These are phyloP conservation scores for Lepidocolaptes lacrymiger DNA, from an alignment of 2,797 vertebrate genomes.

Conservation along the genomic window DNA sequence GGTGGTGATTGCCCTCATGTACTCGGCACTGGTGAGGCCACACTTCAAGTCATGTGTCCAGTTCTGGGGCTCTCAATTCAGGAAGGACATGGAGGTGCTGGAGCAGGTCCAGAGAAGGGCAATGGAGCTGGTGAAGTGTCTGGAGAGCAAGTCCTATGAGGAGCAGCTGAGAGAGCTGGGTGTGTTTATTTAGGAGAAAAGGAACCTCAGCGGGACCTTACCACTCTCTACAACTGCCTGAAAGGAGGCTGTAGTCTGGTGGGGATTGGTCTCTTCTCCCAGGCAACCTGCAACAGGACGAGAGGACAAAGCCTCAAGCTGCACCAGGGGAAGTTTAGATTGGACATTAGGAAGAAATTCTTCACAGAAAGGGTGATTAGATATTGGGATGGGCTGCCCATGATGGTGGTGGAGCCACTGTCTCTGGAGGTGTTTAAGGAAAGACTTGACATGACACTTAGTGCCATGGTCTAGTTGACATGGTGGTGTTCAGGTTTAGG, in stretches of 20 bases:
- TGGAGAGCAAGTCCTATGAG: not conserved
- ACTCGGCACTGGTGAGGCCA: not conserved
- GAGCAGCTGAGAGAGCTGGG: not conserved
- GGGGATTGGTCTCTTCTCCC: not conserved
- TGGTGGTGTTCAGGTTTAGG: too few species aligned
- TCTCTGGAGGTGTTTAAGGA: not conserved
- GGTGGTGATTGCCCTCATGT: fast-evolving
- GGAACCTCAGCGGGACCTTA: not conserved
- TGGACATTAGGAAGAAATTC: not conserved
- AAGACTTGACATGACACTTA: not conserved
- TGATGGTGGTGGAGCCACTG: fast-evolving
- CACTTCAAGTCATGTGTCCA: not conserved
- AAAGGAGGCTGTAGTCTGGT: not conserved
- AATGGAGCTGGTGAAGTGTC: not conserved
- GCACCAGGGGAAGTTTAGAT: not conserved
- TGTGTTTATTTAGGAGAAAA: not conserved
- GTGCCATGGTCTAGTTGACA: not conserved
- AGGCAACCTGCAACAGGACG: not conserved
- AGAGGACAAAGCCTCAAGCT: not conserved
- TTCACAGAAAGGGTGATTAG: not conserved
- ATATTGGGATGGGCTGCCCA: not conserved
- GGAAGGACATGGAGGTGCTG: not conserved
- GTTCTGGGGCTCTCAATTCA: not conserved
- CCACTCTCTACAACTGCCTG: not conserved
- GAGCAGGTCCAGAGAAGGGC: not conserved